phyloP scores from a whole-genome alignment of 2,797 vertebrate genomes.

The Threskiornis aethiopicus region DNA sequence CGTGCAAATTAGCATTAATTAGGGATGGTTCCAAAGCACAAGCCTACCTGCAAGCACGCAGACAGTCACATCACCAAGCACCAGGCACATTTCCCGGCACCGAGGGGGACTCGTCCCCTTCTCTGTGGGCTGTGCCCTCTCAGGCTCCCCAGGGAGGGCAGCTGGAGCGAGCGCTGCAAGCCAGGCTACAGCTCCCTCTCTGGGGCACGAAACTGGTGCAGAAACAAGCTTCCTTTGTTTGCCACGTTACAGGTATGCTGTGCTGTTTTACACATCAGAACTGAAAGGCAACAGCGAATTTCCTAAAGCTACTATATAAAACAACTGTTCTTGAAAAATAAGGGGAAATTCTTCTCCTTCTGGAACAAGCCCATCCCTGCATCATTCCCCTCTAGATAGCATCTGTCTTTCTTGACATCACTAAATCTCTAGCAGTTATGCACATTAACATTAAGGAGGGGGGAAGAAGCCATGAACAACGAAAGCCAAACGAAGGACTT shows the following conservation, averaged over 20 bases:
- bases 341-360: not conserved
- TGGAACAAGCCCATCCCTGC: not conserved
- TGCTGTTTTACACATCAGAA: not conserved
- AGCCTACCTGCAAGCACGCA: not conserved
- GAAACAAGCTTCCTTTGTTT: not conserved
- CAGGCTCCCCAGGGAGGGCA: not conserved
- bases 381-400: not conserved
- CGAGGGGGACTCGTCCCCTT: rapidly evolving
- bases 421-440: not conserved
- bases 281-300: not conserved
- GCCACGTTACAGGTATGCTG: not conserved
- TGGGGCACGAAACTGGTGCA: not conserved
- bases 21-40: not conserved
- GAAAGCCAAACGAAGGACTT: not conserved
- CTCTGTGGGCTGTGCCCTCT: not conserved
- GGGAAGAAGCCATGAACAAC: not conserved
- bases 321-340: not conserved
- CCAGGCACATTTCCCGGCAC: not conserved
- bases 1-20: not conserved
- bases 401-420: not conserved
- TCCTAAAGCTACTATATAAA: not conserved
- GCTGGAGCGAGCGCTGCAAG: not conserved
- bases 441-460: too few species aligned
- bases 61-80: not conserved
- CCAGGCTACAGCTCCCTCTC: not conserved